Evolutionary conservation across 2,113 vertebrate genomes (phyloP), one percentile per base, ranked within the genome.

Genomic region (Herpailurus yagouaroundi): DNA sequence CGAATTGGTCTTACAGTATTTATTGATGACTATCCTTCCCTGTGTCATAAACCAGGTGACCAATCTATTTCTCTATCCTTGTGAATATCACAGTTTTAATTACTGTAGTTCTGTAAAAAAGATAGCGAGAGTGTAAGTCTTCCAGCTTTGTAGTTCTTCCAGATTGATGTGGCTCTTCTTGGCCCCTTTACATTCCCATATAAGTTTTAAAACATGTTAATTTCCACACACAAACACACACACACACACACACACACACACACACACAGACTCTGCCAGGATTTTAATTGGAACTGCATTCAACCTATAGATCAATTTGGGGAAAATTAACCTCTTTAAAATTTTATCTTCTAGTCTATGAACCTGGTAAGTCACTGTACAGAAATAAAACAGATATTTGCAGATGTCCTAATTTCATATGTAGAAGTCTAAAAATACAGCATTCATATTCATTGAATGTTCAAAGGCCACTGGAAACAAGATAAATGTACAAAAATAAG

Each of bases 361-460:
- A 74, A 36, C 27, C 11, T 50, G 16, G 27, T 76, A 86, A 86
- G 45, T 33, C 57, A 93, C 36, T 68, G 63, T 19, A 83, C 31
- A 94, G 27, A 79, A 93, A 68, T 86, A 64, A 94, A 87, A 86
- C n/a, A 55, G 19, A 33, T 85, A 68, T 79, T 79, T 94, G 83
- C 52, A 60, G 60, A 83, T 83, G 69, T 60, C 27, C 19, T 83
- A 92, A 74, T 73, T 60, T 31, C 27, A 6, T 83, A 84, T 63
- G 4, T 68, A 92, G 91, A 93, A 74, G 11, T 85, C 15, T 57
- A 48, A 92, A 82, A 83, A 38, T 45, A 45, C 36, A 77, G 48
- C 31, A 9, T 48, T 50, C 29, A 16, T 80, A 91, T 55, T 68
- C 52, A 85, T 81, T 85, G 55, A 64, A 83, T 63, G 48, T 76